Evolutionary conservation across 2,113 vertebrate species (phyloP).

Genomic region (Uria aalge): DNA sequence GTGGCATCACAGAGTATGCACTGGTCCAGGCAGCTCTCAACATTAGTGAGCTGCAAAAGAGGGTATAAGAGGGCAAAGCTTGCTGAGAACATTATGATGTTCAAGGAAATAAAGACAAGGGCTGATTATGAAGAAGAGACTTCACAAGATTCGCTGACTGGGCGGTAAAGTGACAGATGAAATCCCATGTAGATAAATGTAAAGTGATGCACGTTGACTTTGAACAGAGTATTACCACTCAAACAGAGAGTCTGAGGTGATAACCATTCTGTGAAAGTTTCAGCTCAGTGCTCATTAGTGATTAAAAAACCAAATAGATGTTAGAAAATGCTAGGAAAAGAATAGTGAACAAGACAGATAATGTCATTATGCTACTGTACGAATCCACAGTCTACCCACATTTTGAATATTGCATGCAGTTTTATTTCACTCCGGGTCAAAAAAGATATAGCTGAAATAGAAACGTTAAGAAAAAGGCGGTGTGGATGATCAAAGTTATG

Average conservation of each 20-base stretch:
- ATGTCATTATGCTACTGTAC: background rate
- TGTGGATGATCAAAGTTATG: conserved; percentile 10
- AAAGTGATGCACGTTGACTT: background rate
- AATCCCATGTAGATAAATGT: background rate
- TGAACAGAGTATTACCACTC: background rate
- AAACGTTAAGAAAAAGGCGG: background rate
- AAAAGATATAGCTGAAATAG: background rate
- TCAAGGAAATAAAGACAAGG: background rate
- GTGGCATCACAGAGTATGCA: background rate
- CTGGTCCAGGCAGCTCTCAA: background rate
- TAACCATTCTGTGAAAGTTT: background rate
- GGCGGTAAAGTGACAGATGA: background rate
- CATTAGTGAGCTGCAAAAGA: background rate
- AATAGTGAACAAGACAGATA: background rate
- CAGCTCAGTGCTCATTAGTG: background rate
- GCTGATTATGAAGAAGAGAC: background rate
- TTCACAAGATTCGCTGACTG: background rate
- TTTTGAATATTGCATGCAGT: background rate
- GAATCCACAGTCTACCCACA: background rate
- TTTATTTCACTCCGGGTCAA: background rate
- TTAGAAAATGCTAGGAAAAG: background rate
- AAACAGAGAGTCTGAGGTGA: background rate
- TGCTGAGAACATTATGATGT: background rate
- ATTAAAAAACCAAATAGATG: background rate
- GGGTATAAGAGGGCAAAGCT: background rate